A percentile compares a stretch with the other conserved stretches of the same genome.
Conservation (phyloP, 2,797 vertebrate genomes). For the Vipera ursinii region DNA sequence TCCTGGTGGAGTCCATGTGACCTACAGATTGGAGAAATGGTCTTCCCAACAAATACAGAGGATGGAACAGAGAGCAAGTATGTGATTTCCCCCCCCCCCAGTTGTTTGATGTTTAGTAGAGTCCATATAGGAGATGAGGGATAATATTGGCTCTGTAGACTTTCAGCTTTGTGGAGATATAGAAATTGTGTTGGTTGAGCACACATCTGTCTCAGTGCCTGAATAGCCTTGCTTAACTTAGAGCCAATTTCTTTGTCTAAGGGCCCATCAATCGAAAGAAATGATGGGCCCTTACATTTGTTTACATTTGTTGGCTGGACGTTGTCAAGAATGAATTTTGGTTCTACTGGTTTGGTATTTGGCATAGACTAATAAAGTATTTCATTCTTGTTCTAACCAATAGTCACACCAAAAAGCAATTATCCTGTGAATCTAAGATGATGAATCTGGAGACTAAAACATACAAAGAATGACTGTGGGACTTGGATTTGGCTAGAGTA, state of each 20-base stretch:
- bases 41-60: not conserved
- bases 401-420: not conserved
- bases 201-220: not conserved
- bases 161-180: not conserved
- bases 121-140: not conserved
- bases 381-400: not conserved
- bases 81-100: not conserved
- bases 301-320: not conserved
- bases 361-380: not conserved
- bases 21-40: not conserved
- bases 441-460: no score
- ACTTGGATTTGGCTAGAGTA: no score
- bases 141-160: not conserved
- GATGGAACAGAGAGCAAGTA: not conserved
- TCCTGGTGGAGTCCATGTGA: not conserved
- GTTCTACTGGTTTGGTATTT: not conserved
- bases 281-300: not conserved
- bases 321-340: not conserved
- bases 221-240: not conserved
- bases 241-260: not conserved
- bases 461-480: no score
- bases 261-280: not conserved
- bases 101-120: not conserved
- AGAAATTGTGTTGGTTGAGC: not conserved
- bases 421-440: not conserved